These are phyloP conservation scores for Pollimyrus isidori DNA, from an alignment of 2,113 vertebrate genomes.

Conservation along the genomic window DNA sequence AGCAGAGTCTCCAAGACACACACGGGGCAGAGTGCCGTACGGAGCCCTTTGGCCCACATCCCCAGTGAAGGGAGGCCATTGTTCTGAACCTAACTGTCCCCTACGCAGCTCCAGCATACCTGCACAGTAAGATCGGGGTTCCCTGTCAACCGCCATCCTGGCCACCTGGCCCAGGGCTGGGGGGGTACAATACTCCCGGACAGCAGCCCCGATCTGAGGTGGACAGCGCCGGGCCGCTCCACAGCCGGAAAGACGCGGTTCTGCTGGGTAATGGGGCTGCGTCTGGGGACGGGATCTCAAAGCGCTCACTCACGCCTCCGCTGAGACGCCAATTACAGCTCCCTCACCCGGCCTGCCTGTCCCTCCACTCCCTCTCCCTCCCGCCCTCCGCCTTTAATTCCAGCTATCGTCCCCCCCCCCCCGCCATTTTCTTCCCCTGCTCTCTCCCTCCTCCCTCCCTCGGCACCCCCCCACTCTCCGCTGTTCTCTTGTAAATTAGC, in stretches of 20 bases:
- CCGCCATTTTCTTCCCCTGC: not conserved
- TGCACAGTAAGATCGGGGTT: not conserved
- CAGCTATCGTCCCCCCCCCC: not conserved
- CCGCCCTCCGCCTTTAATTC: not conserved
- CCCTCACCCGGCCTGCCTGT: not conserved
- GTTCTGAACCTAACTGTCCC: not conserved
- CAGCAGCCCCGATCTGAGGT: not conserved
- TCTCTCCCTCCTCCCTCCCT: not conserved
- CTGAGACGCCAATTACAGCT: conserved; percentile 19
- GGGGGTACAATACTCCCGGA: not conserved
- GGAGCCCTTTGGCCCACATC: not conserved
- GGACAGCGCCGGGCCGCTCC: not conserved
- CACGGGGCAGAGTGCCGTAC: not conserved
- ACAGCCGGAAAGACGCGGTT: not conserved
- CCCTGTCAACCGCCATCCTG: not conserved
- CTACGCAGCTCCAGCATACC: not conserved
- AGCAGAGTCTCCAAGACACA: not conserved
- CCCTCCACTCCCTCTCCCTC: not conserved
- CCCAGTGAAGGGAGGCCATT: not conserved
- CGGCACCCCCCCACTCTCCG: not conserved
- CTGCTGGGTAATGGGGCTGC: not conserved
- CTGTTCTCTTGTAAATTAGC: conserved; percentile 24
- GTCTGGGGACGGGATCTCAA: conserved; percentile 20
- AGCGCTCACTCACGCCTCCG: conserved; percentile 17
- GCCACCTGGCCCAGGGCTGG: not conserved